phyloP scores from a whole-genome alignment of 2,113 vertebrate genomes.

The Pteronura brasiliensis region DNA sequence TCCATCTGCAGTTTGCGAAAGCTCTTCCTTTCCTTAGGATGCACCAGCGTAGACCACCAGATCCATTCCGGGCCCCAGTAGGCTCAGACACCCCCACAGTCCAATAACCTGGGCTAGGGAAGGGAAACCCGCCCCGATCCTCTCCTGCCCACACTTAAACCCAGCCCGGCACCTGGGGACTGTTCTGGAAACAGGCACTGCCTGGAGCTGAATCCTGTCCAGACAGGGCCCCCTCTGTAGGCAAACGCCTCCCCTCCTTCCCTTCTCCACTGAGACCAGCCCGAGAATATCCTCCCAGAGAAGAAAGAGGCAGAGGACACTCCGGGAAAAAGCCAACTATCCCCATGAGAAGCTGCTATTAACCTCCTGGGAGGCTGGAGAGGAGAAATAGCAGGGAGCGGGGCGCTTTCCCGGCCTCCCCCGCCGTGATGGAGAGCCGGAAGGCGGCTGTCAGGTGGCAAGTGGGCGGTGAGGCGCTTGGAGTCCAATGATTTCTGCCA shows the following conservation, averaged over 20 bases:
- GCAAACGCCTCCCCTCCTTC: neutral
- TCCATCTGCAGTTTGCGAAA: neutral
- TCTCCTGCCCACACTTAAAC: neutral
- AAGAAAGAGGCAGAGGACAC: neutral
- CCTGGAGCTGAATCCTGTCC: neutral
- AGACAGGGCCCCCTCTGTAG: neutral
- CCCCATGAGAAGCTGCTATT: neutral
- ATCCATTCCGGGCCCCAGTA: neutral
- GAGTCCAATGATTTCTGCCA: neutral
- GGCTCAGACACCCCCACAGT: neutral
- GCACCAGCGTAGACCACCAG: neutral
- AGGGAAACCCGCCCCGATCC: neutral
- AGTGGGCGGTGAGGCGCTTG: neutral
- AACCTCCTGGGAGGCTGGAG: neutral
- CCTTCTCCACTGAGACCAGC: neutral
- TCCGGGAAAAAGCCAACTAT: neutral
- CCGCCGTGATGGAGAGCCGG: neutral
- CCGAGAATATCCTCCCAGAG: neutral
- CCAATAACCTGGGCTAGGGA: neutral
- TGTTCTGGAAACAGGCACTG: neutral
- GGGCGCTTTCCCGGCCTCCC: neutral
- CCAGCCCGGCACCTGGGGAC: neutral
- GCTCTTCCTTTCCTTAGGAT: neutral
- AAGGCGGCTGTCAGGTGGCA: neutral
- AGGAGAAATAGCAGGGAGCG: neutral